phyloP scores from a whole-genome alignment of 2,113 vertebrate species.

The Halichoerus grypus region DNA sequence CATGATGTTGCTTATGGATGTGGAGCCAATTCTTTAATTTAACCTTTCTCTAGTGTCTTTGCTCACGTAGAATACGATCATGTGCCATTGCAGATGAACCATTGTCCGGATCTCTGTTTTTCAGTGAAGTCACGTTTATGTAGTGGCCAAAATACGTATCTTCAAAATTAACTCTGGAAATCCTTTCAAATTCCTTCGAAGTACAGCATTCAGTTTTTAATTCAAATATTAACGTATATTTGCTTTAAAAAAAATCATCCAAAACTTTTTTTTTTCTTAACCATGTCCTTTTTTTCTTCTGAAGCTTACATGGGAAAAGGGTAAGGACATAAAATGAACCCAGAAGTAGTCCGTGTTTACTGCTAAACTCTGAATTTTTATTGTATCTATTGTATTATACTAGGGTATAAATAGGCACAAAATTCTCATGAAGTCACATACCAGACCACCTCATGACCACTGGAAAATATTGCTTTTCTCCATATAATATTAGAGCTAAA shows the following conservation, averaged over 20 bases:
- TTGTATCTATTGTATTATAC: background rate
- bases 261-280: background rate
- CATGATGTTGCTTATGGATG: background rate
- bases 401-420: background rate
- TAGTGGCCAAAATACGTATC: background rate
- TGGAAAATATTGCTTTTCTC: background rate
- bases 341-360: background rate
- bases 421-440: background rate
- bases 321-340: background rate
- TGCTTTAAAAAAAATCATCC: background rate
- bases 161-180: background rate
- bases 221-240: background rate
- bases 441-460: background rate
- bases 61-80: background rate
- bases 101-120: background rate
- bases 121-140: background rate
- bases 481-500: background rate
- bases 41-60: background rate
- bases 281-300: background rate
- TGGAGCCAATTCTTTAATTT: background rate
- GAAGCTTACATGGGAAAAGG: background rate
- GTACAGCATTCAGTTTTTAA: background rate
- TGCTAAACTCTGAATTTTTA: background rate
- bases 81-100: background rate
- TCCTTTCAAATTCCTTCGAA: background rate